Conservation (phyloP, 1,140 invertebrate species). For the Phenacoccus solenopsis region DNA sequence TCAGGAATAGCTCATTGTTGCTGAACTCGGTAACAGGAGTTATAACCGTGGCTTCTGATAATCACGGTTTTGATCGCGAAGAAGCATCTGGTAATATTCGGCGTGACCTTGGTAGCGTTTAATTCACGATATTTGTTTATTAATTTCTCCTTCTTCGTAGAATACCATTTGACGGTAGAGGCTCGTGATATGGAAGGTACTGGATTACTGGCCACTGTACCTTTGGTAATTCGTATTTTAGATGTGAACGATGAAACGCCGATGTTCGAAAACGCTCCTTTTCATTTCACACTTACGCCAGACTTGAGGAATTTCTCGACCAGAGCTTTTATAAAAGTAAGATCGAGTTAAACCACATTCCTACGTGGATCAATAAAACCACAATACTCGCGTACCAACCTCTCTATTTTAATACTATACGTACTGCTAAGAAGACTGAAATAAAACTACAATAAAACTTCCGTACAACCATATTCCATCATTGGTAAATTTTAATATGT, state of each 20-base stretch:
- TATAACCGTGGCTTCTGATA: conserved; percentile 61
- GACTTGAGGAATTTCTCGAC: conserved; percentile 58
- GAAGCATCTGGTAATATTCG: conserved; percentile 39
- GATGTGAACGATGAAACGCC: conserved; percentile 83
- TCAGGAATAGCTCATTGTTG: conserved; percentile 55
- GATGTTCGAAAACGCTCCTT: conserved; percentile 60
- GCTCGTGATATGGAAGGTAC: conserved; percentile 71
- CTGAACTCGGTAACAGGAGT: conserved; percentile 65
- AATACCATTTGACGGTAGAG: conserved; percentile 65
- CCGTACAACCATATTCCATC: too few species aligned
- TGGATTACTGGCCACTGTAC: conserved; percentile 56
- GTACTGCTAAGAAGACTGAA: too few species aligned
- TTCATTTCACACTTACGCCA: conserved; percentile 65
- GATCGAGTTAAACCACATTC: too few species aligned
- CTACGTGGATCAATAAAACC: too few species aligned
- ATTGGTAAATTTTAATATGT: background rate
- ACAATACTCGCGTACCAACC: too few species aligned
- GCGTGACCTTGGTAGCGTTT: too few species aligned
- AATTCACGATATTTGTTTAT: background rate
- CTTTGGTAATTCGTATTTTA: conserved; percentile 56
- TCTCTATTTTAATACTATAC: too few species aligned
- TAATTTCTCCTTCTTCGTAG: conserved; percentile 31
- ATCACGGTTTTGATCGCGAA: conserved; percentile 70
- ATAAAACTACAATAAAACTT: too few species aligned
- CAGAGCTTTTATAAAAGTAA: conserved; percentile 50